A percentile compares a stretch with the other conserved stretches of the same genome.
These are phyloP conservation scores for Pristionchus exspectatus DNA, from an alignment of 2,888 invertebrate genomes.

Conservation along the genomic window DNA sequence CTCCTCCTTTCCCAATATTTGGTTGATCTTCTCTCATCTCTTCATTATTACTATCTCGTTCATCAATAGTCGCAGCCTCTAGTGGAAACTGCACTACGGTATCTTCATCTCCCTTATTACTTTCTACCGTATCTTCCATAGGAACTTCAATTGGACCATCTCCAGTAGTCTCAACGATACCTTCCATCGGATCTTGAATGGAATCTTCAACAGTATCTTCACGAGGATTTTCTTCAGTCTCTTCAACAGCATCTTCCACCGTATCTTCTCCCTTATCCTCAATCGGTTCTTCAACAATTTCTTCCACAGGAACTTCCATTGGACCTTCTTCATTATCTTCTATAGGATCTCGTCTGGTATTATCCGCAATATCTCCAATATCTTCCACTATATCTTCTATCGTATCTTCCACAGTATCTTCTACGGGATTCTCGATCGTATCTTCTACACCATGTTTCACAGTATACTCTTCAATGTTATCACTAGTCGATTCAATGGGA, in stretches of 20 bases:
- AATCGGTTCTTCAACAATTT: not conserved
- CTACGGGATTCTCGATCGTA: not conserved
- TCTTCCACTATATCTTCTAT: not conserved
- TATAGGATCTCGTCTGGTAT: not conserved
- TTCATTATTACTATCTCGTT: not conserved
- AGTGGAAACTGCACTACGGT: not conserved
- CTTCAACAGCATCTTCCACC: not conserved
- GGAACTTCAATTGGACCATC: not conserved
- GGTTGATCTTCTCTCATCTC: not conserved
- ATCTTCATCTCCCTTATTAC: not conserved
- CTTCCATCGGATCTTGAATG: too few species aligned
- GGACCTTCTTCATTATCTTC: not conserved
- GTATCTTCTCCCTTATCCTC: not conserved
- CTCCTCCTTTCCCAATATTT: not conserved
- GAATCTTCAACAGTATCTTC: not conserved
- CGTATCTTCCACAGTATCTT: not conserved
- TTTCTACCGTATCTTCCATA: not conserved
- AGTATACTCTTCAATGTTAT: not conserved
- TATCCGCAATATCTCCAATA: not conserved
- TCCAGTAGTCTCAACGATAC: not conserved
- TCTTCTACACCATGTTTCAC: not conserved
- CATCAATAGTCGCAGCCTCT: not conserved
- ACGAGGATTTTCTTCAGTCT: not conserved
- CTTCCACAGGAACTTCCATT: not conserved
- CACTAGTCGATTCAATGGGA: not conserved